Base-by-base conservation (phyloP, 2,888 invertebrate genomes). In the Pristionchus japonicus region DNA sequence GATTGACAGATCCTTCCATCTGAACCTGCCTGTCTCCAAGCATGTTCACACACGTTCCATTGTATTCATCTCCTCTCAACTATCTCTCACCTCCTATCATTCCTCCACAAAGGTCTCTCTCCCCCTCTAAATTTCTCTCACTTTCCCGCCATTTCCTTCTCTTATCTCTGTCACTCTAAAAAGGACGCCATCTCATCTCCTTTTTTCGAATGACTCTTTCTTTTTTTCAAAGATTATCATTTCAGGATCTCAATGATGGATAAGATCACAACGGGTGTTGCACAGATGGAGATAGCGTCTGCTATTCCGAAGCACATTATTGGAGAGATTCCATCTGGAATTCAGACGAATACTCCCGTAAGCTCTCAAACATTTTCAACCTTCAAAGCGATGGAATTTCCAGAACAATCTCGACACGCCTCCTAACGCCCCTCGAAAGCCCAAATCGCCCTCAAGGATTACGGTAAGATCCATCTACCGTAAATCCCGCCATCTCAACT, bases 371-470 rank as follows among this genome's bases (percentile, higher is more conserved):
- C 31, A 64, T 37, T 23, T n/a, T 47, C 40, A 77, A 74, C 3
- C 15, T 31, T 1, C n/a, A 23, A 74, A 40, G 23, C 3, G 11
- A 74, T 0, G 31, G 13, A 77, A 4, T 83, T 83, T 40, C n/a
- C 80, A 85, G 85, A 43, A 64, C 23, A 61, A 61, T 52, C 40
- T 64, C 17, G 37, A 31, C 23, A 85, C 85, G 1, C 85, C 85
- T n/a, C 85, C 85, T 4, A 64, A 85, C 43, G 85, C 85, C 6
- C 85, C 85, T 31, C 23, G 85, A 17, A 85, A 85, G 85, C 85
- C 85, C 61, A 85, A 61, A 43, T 64, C 85, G 2, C 85, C 85
- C 2, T 85, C 85, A n/a, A 61, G 85, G 61, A 64, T 85, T 64
- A 85, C 61, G 1, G 85, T 85, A 64, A 61, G 85, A 74, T 23